Evolutionary conservation across 2,797 vertebrate genomes (phyloP).

Genomic region (Hyperoplus immaculatus): DNA sequence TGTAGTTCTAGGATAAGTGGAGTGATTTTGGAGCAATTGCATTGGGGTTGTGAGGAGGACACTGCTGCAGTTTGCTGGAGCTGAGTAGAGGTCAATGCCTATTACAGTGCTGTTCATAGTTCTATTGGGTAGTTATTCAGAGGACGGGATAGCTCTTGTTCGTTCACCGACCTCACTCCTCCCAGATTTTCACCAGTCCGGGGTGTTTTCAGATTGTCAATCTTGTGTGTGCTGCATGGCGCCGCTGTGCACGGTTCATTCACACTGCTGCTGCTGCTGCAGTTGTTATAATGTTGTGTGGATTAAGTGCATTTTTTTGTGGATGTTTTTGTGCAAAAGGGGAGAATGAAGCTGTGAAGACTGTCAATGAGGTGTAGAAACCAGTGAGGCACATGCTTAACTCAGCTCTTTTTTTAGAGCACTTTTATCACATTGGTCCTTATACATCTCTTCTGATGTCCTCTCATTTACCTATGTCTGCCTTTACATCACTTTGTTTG

Average conservation of each 20-base stretch:
- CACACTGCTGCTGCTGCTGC: background rate
- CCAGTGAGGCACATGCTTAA: slow-evolving; percentile 31
- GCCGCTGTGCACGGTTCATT: slow-evolving; percentile 6
- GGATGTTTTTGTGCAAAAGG: slow-evolving; percentile 19
- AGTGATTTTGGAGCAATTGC: slow-evolving; percentile 20
- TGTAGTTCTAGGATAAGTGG: background rate
- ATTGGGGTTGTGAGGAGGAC: background rate
- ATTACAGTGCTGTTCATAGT: slow-evolving; percentile 30
- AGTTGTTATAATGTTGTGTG: slow-evolving; percentile 18
- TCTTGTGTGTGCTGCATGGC: background rate
- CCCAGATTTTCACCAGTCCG: slow-evolving; percentile 21
- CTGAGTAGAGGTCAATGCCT: slow-evolving; percentile 29
- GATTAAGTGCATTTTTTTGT: slow-evolving; percentile 28
- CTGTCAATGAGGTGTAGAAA: slow-evolving; percentile 33
- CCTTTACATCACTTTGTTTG: slow-evolving; percentile 1
- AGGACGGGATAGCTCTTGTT: slow-evolving; percentile 14
- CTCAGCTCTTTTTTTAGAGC: slow-evolving; percentile 6
- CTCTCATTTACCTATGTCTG: background rate
- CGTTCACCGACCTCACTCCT: slow-evolving; percentile 28
- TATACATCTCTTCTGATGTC: slow-evolving; percentile 6
- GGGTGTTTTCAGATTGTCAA: slow-evolving; percentile 22
- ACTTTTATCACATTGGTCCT: slow-evolving; percentile 7
- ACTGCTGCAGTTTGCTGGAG: slow-evolving; percentile 5
- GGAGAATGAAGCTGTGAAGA: slow-evolving; percentile 19
- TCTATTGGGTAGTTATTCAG: slow-evolving; percentile 29